Conservation (phyloP, 2,888 invertebrate species). For the Metallyticus violacea region DNA sequence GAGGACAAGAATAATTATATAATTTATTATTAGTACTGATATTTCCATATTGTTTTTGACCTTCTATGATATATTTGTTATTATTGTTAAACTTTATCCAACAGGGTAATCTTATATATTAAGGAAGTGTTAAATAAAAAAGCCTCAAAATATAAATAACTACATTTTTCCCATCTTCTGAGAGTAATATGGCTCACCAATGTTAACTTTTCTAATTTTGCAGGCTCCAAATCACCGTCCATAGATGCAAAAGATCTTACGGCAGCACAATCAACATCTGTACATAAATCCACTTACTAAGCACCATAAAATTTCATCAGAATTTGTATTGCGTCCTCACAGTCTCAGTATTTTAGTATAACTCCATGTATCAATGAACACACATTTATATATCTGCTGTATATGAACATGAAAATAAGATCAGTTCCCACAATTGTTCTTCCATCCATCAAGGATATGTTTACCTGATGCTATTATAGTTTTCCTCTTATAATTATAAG, state of each 20-base stretch:
- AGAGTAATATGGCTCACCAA: neutral
- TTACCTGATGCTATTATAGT: neutral
- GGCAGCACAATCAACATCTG: neutral
- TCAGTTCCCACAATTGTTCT: neutral
- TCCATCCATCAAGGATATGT: neutral
- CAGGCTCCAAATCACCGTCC: conserved; percentile 45
- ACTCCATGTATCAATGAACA: neutral
- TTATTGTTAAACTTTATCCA: too few species aligned
- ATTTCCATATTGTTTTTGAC: too few species aligned
- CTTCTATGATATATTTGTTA: too few species aligned
- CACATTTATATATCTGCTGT: neutral
- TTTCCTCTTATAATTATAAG: neutral
- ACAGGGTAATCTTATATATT: neutral
- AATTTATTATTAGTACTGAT: too few species aligned
- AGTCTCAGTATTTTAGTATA: conserved; percentile 7
- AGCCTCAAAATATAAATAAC: neutral
- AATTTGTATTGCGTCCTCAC: neutral
- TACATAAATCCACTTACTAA: neutral
- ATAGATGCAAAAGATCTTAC: neutral
- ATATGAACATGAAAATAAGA: neutral
- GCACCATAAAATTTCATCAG: neutral
- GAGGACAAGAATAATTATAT: too few species aligned
- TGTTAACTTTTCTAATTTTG: conserved; percentile 23
- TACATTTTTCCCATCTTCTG: neutral
- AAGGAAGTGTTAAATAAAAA: too few species aligned